phyloP scores from a whole-genome alignment of 35 echinoderm and acorn worm genomes.

The Heliocidaris tuberculata region DNA sequence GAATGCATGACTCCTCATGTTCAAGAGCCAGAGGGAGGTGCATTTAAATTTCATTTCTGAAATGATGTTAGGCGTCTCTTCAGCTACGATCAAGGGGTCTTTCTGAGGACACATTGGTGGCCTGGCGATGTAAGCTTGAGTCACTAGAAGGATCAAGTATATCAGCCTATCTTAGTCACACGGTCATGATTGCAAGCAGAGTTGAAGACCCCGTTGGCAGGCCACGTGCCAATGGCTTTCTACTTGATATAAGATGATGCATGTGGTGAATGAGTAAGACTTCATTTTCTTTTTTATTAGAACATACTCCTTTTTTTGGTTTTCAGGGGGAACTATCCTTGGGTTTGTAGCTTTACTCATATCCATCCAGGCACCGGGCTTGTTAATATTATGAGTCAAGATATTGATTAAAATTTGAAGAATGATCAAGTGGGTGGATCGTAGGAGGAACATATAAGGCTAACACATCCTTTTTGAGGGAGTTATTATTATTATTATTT shows the following conservation, averaged over 20 bases:
- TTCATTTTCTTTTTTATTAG: not conserved
- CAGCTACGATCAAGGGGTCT: not conserved
- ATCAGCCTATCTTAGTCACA: not conserved
- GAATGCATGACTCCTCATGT: not conserved
- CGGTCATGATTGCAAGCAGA: not conserved
- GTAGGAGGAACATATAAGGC: not conserved
- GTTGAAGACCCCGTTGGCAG: not conserved
- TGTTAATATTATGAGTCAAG: conserved; percentile 10
- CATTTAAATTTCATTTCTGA: not conserved
- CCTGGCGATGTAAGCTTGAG: not conserved
- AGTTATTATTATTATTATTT: not conserved
- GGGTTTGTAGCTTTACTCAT: not conserved
- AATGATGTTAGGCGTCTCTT: not conserved
- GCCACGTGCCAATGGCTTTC: not conserved
- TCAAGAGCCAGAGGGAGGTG: not conserved
- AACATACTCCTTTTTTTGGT: not conserved
- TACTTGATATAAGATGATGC: conserved; percentile 12
- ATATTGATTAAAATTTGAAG: not conserved
- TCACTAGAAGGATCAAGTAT: not conserved
- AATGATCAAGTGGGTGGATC: not conserved
- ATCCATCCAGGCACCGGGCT: not conserved
- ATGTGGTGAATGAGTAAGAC: not conserved
- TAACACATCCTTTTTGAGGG: not conserved
- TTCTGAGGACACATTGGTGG: not conserved
- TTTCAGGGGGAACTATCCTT: not conserved